Percentiles rank a stretch among this genome's conserved stretches.
Conservation (phyloP, 2,888 invertebrate species). For the Stramonita haemastoma region DNA sequence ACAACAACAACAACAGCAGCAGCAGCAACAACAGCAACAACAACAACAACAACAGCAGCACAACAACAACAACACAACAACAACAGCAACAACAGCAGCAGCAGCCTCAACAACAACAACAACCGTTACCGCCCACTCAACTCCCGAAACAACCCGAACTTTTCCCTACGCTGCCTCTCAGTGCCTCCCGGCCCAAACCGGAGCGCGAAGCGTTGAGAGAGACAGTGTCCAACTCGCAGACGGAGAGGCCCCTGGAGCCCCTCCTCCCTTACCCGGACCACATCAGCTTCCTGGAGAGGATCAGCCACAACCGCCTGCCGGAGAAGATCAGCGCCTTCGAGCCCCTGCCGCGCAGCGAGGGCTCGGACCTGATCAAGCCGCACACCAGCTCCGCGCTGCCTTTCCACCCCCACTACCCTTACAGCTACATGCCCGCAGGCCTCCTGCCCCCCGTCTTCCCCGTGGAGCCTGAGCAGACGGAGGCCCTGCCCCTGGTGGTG, state of each 20-base stretch:
- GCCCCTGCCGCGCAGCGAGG: slow-evolving; percentile 53
- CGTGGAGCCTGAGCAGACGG: slow-evolving; percentile 78
- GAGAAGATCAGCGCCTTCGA: slow-evolving; percentile 69
- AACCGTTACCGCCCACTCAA: slow-evolving; percentile 33
- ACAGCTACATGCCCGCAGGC: slow-evolving; percentile 77
- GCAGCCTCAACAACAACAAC: not conserved
- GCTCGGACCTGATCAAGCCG: slow-evolving; percentile 65
- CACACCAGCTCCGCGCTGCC: slow-evolving; percentile 69
- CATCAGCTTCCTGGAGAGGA: slow-evolving; percentile 47
- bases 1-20: slow-evolving; percentile 35
- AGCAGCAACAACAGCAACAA: slow-evolving; percentile 40
- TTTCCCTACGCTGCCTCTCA: not conserved
- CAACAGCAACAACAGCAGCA: slow-evolving; percentile 28
- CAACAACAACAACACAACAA: slow-evolving; percentile 14
- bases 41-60: not conserved
- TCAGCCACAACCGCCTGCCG: slow-evolving; percentile 43
- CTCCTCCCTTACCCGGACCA: slow-evolving; percentile 50
- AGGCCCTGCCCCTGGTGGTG: slow-evolving; percentile 95
- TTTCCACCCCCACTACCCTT: slow-evolving; percentile 82
- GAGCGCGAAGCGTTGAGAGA: slow-evolving; percentile 46
- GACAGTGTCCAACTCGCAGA: slow-evolving; percentile 46
- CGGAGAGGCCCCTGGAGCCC: slow-evolving; percentile 42
- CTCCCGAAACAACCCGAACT: not conserved
- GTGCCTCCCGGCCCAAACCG: not conserved
- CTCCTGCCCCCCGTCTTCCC: slow-evolving; percentile 56